phyloP scores from a whole-genome alignment of 2,888 invertebrate species.

The Ditylenchus weischeri region DNA sequence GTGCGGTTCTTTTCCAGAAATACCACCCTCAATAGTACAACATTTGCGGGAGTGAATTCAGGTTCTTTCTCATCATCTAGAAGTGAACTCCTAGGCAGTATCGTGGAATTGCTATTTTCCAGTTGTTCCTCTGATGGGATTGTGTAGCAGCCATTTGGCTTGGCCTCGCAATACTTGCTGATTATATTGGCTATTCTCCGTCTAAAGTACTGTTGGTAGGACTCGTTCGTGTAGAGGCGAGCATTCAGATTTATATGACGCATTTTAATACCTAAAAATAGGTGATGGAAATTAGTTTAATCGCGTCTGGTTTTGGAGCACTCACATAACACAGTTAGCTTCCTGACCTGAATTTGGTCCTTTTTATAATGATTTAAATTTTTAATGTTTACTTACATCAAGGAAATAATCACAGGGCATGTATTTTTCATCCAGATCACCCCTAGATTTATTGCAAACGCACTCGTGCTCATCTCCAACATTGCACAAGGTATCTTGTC shows the following conservation, averaged over 20 bases:
- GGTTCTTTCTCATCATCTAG: constrained; percentile 50
- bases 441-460: constrained; percentile 47
- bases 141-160: constrained; percentile 51
- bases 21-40: constrained; percentile 49
- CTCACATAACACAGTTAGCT: constrained; percentile 22
- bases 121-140: not conserved
- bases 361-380: not conserved
- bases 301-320: too few relatives aligned
- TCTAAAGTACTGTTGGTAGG: constrained; percentile 54
- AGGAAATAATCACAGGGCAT: constrained; percentile 37
- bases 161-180: constrained; percentile 49
- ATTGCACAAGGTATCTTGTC: constrained; percentile 46
- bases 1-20: constrained; percentile 42
- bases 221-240: constrained; percentile 44
- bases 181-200: constrained; percentile 50
- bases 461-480: constrained; percentile 50
- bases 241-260: constrained; percentile 49
- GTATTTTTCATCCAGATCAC: constrained; percentile 38
- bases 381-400: constrained; percentile 28
- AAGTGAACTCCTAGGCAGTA: not conserved
- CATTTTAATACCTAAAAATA: constrained; percentile 19
- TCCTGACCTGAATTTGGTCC: constrained; percentile 5
- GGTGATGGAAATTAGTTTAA: too few relatives aligned
- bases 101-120: not conserved
- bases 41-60: constrained; percentile 46